Evolutionary conservation across 2,797 vertebrate genomes (phyloP), one percentile per base, ranked within the genome.

Genomic region (Bufotes viridis): DNA sequence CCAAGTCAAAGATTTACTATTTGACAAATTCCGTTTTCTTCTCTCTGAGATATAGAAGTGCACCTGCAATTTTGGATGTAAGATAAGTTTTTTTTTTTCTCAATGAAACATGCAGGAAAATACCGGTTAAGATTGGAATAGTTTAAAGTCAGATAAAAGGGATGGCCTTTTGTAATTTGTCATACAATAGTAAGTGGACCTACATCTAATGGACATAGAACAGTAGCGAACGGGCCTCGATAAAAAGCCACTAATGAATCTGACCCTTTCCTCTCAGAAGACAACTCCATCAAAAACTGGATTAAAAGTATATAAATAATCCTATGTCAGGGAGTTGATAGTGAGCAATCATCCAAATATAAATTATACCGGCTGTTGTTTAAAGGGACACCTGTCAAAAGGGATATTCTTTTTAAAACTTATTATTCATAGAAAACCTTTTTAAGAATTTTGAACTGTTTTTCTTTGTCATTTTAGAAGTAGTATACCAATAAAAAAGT

Each of bases 21-120:
- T 88, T 88, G 89, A 84, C 83, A 91, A 89, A 84, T 91, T 78
- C 69, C 29, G 90, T 87, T 81, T 90, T 85, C 65, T 55, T 17
- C 20, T 15, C 12, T 1, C 49, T 84, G 83, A 15, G 15, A 88
- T 80, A 81, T 51, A 79, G 8, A 10, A 22, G 88, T 81, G 34
- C 53, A 60, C 69, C 7, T 86, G 13, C 11, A 15, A 87, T 82
- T 81, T 85, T 85, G 74, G 88, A 72, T 78, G 42, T 13, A 84
- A 86, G 63, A 60, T 20, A 90, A 82, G 22, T 42, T 42, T 42
- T 42, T 42, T 0, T 18, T 78, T 78, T 86, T 69, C 63, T 78
- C 74, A 89, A 82, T 83, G 3, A 87, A 61, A 81, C 88, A 84
- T 84, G 85, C 61, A 53, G 70, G 29, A 82, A 65, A 89, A 83